Base-by-base conservation (phyloP, 2,113 vertebrate species). In the Ciconia maguari region DNA sequence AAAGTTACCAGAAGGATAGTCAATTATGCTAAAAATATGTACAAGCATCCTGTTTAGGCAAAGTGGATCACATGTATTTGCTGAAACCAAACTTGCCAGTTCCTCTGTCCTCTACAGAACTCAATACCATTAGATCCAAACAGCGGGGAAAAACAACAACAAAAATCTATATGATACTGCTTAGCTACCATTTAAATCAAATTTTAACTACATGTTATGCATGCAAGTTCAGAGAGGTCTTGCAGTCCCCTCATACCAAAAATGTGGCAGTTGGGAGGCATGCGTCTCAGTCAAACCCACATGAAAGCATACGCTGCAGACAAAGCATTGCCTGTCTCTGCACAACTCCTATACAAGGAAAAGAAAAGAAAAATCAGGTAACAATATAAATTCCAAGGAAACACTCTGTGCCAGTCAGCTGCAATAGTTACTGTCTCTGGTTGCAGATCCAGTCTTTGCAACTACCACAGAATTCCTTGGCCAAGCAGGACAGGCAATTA, bases 231-330 rank as follows among this genome's bases (percentile, higher is more conserved):
- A 55, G 16, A 79, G 27, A 41, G 15, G 26, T 54, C 51, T 54
- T 19, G 8, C 3, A 1, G 66, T 44, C 48, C 34, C 54, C 16
- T 75, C 44, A 71, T 64, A 76, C 22, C 34, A 57, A 25, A 82
- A 8, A 41, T 4, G 16, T 5, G 54, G 38, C 38, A 36, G 25
- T 14, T 48, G 54, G 86, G 26, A 92, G 44, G 58, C 14, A 29
- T 1, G 2, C 36, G 14, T 36, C 21, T 42, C 66, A n/a, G n/a
- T 42, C 58, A 48, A 16, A 52, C 20, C 42, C 64, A 86, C 15
- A 14, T 0, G 5, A 49, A 86, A 69, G n/a, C 30, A 42, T 27
- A 24, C 0, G 0, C 51, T 41, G 38, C 19, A 58, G 52, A 41
- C 9, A 75, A 80, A 78, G 42, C 19, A 19, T 1, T 14, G 10